Evolutionary conservation across 2,797 vertebrate species (phyloP).

Genomic region (Pogonophryne albipinna): DNA sequence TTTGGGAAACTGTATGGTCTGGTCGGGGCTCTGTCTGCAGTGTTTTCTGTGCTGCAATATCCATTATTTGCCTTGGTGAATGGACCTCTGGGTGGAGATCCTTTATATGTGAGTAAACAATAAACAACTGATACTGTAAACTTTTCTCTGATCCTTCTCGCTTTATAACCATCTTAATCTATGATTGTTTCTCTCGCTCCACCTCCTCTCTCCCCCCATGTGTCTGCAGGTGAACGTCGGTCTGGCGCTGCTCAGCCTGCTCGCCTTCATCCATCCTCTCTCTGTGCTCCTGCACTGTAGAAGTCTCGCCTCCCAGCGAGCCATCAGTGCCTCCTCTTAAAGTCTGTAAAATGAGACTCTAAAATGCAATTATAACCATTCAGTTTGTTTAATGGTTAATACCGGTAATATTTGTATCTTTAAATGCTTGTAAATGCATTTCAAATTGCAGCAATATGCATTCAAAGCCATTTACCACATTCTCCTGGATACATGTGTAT

Average conservation of each 20-base stretch:
- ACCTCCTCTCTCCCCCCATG: not conserved
- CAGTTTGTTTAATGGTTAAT: not conserved
- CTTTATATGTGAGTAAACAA: constrained; percentile 88
- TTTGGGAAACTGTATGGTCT: constrained; percentile 93
- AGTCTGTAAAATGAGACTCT: not conserved
- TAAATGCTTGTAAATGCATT: not conserved
- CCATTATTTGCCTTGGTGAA: constrained; percentile 88
- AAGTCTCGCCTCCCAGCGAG: constrained; percentile 47
- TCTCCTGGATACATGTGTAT: not conserved
- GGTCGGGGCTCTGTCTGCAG: constrained; percentile 89
- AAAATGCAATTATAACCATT: not conserved
- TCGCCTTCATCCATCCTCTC: constrained; percentile 89
- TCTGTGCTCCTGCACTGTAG: constrained; percentile 85
- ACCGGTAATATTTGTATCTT: not conserved
- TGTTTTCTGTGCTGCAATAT: constrained; percentile 91
- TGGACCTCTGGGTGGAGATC: constrained; percentile 82
- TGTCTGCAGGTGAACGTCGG: constrained; percentile 87
- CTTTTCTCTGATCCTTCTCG: not conserved
- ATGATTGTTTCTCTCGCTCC: not conserved
- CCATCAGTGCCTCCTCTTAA: constrained; percentile 31
- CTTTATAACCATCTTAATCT: not conserved
- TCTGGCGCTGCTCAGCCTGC: constrained; percentile 83
- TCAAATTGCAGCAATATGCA: not conserved
- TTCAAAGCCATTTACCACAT: no score
- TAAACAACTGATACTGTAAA: no score